Evolutionary conservation across 2,797 vertebrate species (phyloP).

Genomic region (Xiphorhynchus erythropygius): DNA sequence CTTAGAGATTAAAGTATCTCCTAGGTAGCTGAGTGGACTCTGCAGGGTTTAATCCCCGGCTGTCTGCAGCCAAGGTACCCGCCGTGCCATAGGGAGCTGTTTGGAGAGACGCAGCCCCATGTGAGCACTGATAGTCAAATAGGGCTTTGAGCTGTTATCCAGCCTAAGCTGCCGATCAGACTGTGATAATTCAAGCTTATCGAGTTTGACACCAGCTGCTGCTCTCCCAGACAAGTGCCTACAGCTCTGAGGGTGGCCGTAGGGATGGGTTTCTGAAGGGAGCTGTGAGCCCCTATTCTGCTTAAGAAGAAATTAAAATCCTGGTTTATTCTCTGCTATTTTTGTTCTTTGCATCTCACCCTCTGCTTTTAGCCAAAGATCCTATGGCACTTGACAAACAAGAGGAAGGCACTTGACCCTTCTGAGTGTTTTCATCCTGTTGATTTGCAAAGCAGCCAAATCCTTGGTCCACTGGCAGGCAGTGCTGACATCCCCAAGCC

Average conservation of each 20-base stretch:
- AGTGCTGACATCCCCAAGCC: background rate
- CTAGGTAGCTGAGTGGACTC: background rate
- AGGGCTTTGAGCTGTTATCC: background rate
- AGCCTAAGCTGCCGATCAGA: background rate
- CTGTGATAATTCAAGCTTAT: background rate
- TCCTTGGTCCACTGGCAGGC: rapidly evolving
- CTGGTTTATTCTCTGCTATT: background rate
- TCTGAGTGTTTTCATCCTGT: constrained; percentile 17
- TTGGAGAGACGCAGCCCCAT: background rate
- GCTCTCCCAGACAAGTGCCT: background rate
- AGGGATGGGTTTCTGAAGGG: background rate
- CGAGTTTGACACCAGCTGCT: background rate
- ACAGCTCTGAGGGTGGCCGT: background rate
- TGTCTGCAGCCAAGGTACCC: background rate
- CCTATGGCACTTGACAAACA: background rate
- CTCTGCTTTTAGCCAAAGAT: background rate
- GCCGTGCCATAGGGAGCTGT: background rate
- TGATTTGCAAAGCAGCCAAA: background rate
- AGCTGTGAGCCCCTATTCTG: background rate
- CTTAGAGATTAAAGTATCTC: background rate
- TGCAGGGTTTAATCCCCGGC: background rate
- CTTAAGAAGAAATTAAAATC: background rate
- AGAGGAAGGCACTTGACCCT: constrained; percentile 29
- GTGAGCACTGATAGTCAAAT: background rate
- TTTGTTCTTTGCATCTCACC: background rate